Percentiles rank a stretch among this genome's conserved stretches.
These are phyloP conservation scores for Nephrocerus scutellatus DNA, from an alignment of 2,888 invertebrate species.

Conservation along the genomic window DNA sequence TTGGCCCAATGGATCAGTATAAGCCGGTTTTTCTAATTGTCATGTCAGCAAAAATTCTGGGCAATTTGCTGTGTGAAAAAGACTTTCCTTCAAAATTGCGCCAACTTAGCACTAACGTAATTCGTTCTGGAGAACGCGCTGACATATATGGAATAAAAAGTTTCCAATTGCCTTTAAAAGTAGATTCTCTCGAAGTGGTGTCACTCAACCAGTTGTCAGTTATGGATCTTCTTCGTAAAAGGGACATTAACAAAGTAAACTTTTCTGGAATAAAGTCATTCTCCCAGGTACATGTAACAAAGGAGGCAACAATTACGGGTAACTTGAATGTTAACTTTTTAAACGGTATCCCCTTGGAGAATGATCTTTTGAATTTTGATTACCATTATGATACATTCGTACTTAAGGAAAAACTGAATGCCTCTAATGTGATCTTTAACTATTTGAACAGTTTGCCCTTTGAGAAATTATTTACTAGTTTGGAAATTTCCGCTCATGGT, in stretches of 20 bases:
- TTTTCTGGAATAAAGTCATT: constrained; percentile 31
- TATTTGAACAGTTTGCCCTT: constrained; percentile 35
- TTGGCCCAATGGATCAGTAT: not conserved
- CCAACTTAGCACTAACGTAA: constrained; percentile 26
- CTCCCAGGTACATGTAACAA: constrained; percentile 25
- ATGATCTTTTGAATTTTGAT: constrained; percentile 24
- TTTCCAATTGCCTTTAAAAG: constrained; percentile 26
- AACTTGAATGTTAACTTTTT: constrained; percentile 24
- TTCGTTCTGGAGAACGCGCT: constrained; percentile 29
- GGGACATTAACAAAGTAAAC: constrained; percentile 10
- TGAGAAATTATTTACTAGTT: constrained; percentile 29
- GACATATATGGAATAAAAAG: constrained; percentile 31
- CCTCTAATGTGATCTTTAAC: constrained; percentile 29
- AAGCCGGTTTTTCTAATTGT: constrained; percentile 29
- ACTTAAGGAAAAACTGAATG: constrained; percentile 21
- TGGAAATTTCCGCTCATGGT: constrained; percentile 17
- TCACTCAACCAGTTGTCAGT: constrained; percentile 27
- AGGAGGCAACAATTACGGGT: constrained; percentile 16
- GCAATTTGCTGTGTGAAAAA: constrained; percentile 24
- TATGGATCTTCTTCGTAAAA: constrained; percentile 27
- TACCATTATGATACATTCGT: constrained; percentile 29
- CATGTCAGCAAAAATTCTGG: constrained; percentile 31
- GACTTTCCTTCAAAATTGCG: constrained; percentile 30
- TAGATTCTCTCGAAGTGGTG: constrained; percentile 20
- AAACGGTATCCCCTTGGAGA: constrained; percentile 25